phyloP scores from a whole-genome alignment of 1,140 invertebrate species.

The Drosophila teissieri region DNA sequence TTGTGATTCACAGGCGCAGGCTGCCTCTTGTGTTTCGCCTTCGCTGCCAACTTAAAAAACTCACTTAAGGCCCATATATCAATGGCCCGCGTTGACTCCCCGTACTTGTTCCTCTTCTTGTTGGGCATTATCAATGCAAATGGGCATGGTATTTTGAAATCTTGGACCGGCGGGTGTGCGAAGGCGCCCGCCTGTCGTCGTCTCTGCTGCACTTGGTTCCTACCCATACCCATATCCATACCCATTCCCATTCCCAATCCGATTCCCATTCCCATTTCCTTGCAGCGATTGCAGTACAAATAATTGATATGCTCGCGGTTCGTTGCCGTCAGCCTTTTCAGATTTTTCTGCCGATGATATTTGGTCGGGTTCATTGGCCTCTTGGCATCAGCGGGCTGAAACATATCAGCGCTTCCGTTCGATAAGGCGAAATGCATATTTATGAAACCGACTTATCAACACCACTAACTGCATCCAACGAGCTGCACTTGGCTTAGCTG shows the following conservation, averaged over 20 bases:
- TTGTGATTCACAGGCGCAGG: conserved; percentile 61
- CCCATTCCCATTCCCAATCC: background rate
- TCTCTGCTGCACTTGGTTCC: conserved; percentile 24
- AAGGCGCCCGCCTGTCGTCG: conserved; percentile 8
- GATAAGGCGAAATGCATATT: conserved; percentile 48
- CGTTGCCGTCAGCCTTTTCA: conserved; percentile 13
- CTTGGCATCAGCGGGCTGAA: conserved; percentile 1
- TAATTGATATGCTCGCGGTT: conserved; percentile 68
- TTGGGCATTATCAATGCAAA: conserved; percentile 68
- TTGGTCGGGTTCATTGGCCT: conserved; percentile 20
- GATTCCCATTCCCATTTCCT: background rate
- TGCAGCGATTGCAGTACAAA: conserved; percentile 54
- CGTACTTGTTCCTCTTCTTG: background rate
- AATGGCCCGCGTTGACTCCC: conserved; percentile 33
- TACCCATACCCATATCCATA: background rate
- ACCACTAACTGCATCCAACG: background rate
- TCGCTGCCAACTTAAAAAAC: conserved; percentile 46
- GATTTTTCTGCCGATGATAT: conserved; percentile 25
- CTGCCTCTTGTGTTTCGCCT: conserved; percentile 36
- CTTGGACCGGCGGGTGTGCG: background rate
- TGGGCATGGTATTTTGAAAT: conserved; percentile 35
- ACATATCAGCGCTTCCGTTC: conserved; percentile 61
- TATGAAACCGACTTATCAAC: conserved; percentile 16
- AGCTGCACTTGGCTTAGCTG: background rate
- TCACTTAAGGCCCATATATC: conserved; percentile 52